phyloP scores from a whole-genome alignment of 1,140 invertebrate species.

The Orius laevigatus region DNA sequence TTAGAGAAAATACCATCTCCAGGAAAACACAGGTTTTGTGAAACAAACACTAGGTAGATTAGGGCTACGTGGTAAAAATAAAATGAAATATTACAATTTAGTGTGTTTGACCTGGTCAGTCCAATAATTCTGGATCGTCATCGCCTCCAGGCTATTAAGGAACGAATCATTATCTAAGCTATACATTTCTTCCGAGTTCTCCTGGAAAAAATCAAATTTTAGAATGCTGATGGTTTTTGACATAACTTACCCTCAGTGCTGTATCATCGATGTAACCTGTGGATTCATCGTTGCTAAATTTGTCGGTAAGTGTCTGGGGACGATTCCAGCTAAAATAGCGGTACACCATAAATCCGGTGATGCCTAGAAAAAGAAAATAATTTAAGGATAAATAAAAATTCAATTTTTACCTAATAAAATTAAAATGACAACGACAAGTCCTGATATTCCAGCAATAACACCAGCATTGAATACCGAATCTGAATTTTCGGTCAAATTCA shows the following conservation, averaged over 20 bases:
- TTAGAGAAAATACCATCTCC: too few relatives aligned
- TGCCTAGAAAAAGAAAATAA: slow-evolving; percentile 27
- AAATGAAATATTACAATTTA: slow-evolving; percentile 43
- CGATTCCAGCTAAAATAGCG: slow-evolving; percentile 58
- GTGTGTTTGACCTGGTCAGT: slow-evolving; percentile 82
- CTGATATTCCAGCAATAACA: slow-evolving; percentile 8
- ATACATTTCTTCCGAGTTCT: slow-evolving; percentile 83
- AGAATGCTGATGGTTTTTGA: neutral
- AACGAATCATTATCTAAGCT: slow-evolving; percentile 83
- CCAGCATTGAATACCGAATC: slow-evolving; percentile 4
- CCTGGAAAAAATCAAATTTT: slow-evolving; percentile 36
- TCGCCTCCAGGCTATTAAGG: slow-evolving; percentile 74
- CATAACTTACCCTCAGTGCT: slow-evolving; percentile 56
- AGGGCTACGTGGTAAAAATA: too few relatives aligned
- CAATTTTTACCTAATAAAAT: neutral
- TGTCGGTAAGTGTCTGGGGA: slow-evolving; percentile 57
- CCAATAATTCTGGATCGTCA: slow-evolving; percentile 89
- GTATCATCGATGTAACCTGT: slow-evolving; percentile 78
- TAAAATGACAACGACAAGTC: slow-evolving; percentile 6
- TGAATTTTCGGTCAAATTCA: neutral
- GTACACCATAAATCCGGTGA: slow-evolving; percentile 55
- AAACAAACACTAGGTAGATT: too few relatives aligned
- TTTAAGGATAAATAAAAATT: neutral
- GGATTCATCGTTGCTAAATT: slow-evolving; percentile 69
- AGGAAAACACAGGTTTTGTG: too few relatives aligned